These are phyloP conservation scores for Carcinoscorpius rotundicauda DNA, from an alignment of 1,140 invertebrate genomes.

Conservation along the genomic window DNA sequence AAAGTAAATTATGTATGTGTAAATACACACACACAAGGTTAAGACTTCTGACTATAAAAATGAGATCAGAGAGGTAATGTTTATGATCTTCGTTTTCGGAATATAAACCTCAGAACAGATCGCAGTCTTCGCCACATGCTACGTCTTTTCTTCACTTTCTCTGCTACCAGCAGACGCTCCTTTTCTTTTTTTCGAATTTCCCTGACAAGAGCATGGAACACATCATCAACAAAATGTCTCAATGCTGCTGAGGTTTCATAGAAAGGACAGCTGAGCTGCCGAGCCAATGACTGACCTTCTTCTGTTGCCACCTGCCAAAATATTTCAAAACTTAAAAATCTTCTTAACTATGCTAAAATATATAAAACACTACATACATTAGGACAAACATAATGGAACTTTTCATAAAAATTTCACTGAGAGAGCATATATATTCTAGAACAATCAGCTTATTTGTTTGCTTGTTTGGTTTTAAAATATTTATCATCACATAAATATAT, in stretches of 20 bases:
- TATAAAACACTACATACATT: too few species aligned
- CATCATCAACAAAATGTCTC: slow-evolving; percentile 25
- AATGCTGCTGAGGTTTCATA: slow-evolving; percentile 30
- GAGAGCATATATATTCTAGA: too few species aligned
- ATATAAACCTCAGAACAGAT: slow-evolving; percentile 4
- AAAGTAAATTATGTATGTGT: too few species aligned
- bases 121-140: slow-evolving; percentile 2
- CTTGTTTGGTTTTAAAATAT: too few species aligned
- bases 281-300: slow-evolving; percentile 25
- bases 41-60: too few species aligned
- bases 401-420: too few species aligned
- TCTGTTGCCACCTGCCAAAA: slow-evolving; percentile 28
- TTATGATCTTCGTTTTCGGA: not conserved
- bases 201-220: slow-evolving; percentile 34
- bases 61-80: too few species aligned
- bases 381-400: too few species aligned
- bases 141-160: not conserved
- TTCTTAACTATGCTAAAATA: too few species aligned
- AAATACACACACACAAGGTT: too few species aligned
- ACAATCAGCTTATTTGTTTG: too few species aligned
- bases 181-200: slow-evolving; percentile 32
- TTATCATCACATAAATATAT: too few species aligned
- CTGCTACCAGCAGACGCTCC: slow-evolving; percentile 13
- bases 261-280: slow-evolving; percentile 27
- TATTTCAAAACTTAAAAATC: slow-evolving; percentile 7